Conservation (phyloP, 2,888 invertebrate species). For the Salpingus planirostris region DNA sequence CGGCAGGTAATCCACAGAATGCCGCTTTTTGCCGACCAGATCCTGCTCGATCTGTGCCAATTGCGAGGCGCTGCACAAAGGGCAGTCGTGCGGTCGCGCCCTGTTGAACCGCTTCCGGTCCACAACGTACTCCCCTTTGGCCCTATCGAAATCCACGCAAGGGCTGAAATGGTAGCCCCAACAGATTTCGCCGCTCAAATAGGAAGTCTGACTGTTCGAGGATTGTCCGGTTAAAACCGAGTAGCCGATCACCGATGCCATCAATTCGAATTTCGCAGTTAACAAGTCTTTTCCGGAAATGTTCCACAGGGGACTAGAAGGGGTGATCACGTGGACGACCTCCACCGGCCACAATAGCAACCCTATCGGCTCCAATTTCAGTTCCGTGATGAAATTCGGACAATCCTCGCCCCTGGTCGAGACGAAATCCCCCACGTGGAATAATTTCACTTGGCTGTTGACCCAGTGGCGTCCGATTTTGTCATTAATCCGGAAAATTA, state of each 20-base stretch:
- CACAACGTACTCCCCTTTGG: slow-evolving; percentile 48
- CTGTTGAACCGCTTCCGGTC: slow-evolving; percentile 54
- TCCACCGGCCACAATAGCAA: slow-evolving; percentile 75
- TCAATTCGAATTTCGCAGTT: slow-evolving; percentile 61
- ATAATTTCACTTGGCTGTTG: slow-evolving; percentile 58
- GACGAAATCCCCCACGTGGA: slow-evolving; percentile 48
- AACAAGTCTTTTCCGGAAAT: slow-evolving; percentile 66
- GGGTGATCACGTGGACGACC: slow-evolving; percentile 70
- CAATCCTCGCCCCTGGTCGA: slow-evolving; percentile 59
- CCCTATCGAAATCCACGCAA: slow-evolving; percentile 44
- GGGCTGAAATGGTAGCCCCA: slow-evolving; percentile 71
- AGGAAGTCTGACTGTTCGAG: slow-evolving; percentile 64
- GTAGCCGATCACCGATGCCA: slow-evolving; percentile 70
- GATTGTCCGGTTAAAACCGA: slow-evolving; percentile 66
- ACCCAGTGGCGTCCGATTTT: slow-evolving; percentile 44
- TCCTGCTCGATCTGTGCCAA: slow-evolving; percentile 57
- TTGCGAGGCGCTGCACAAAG: slow-evolving; percentile 76
- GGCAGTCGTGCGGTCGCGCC: slow-evolving; percentile 59
- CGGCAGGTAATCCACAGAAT: too few relatives aligned
- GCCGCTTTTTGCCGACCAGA: slow-evolving; percentile 1
- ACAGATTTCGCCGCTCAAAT: slow-evolving; percentile 65
- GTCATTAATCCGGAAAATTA: slow-evolving; percentile 73
- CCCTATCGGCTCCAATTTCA: slow-evolving; percentile 54
- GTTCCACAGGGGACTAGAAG: slow-evolving; percentile 63
- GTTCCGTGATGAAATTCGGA: slow-evolving; percentile 60